Base-by-base conservation (phyloP, 1,140 invertebrate genomes). In the Meloidogyne floridensis region DNA sequence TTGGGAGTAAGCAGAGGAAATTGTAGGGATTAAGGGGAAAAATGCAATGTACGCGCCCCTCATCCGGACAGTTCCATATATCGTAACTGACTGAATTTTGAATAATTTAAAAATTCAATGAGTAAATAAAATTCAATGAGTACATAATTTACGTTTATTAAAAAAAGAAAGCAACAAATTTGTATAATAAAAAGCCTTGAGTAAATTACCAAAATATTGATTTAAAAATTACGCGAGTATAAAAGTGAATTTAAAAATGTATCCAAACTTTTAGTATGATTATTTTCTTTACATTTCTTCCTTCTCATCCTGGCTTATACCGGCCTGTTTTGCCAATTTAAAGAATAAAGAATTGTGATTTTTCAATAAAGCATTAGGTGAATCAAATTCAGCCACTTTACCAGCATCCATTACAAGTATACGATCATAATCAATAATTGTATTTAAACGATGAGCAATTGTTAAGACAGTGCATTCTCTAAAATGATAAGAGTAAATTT, bases 371-470 rank as follows among this genome's bases (percentile, higher is more conserved):
- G 8, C 47, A 2, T 88, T 83, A 7, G 95, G 95, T 10, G 93
- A 92, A 74, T 89, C 88, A 82, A 91, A 92, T 81, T 92, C 91
- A n/a, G 84, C 84, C 6, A 92, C 89, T 75, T 83, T 91, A 11
- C 96, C 96, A 86, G 93, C 93, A 91, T 97, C 95, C 87, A 98
- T 91, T 47, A 98, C 95, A 90, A 98, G 93, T 56, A 98, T 94
- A 43, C 80, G 73, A 71, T 88, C 87, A 80, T 88, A 88, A 86
- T 95, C 94, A 92, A 95, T 94, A 47, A 95, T 93, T 0, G 94
- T 95, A 82, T 94, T 93, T 3, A 95, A 90, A 15, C 94, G 92
- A 91, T 95, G 95, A 7, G 94, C 94, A 56, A 95, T 94, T 0
- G 94, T 95, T 15, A 92, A 84, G 3, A 92, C 83, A 2, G 92